Evolutionary conservation across 2,888 invertebrate species (phyloP).

Genomic region (Laothoe populi): DNA sequence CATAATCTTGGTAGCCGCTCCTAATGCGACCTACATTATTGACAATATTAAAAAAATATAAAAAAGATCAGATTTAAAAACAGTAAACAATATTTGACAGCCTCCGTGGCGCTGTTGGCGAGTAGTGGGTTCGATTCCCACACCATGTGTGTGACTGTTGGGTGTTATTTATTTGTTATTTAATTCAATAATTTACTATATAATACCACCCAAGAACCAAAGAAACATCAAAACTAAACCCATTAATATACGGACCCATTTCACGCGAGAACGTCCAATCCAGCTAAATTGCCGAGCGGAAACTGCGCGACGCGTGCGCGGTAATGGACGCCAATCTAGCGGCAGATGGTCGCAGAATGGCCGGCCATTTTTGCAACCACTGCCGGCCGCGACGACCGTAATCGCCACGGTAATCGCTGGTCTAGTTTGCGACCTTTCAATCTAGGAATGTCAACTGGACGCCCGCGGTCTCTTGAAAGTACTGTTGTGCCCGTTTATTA

Average conservation of each 20-base stretch:
- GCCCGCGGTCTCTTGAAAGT: conserved; percentile 60
- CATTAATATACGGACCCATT: conserved; percentile 35
- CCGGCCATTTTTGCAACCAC: conserved; percentile 61
- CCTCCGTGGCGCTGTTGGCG: too few relatives aligned
- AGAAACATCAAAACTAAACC: conserved; percentile 3
- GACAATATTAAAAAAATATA: too few relatives aligned
- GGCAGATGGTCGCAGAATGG: conserved; percentile 53
- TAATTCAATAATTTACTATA: too few relatives aligned
- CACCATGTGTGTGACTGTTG: too few relatives aligned
- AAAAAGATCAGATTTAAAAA: too few relatives aligned
- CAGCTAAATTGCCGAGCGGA: conserved; percentile 43
- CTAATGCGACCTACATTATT: too few relatives aligned
- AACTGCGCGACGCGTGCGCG: conserved; percentile 44
- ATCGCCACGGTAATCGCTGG: conserved; percentile 56
- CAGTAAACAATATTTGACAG: too few relatives aligned
- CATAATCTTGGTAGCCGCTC: too few relatives aligned
- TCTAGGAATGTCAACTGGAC: conserved; percentile 61
- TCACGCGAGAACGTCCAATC: conserved; percentile 42
- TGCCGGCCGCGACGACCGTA: conserved; percentile 57
- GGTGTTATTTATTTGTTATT: too few relatives aligned
- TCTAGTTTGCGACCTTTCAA: conserved; percentile 67
- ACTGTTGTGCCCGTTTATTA: conserved; percentile 46
- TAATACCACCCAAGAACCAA: neutral
- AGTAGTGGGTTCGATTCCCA: too few relatives aligned
- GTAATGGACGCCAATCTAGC: conserved; percentile 42